A percentile compares a stretch with the other conserved stretches of the same genome.
phyloP scores from a whole-genome alignment of 1,140 invertebrate species.

The Cydia fagiglandana region DNA sequence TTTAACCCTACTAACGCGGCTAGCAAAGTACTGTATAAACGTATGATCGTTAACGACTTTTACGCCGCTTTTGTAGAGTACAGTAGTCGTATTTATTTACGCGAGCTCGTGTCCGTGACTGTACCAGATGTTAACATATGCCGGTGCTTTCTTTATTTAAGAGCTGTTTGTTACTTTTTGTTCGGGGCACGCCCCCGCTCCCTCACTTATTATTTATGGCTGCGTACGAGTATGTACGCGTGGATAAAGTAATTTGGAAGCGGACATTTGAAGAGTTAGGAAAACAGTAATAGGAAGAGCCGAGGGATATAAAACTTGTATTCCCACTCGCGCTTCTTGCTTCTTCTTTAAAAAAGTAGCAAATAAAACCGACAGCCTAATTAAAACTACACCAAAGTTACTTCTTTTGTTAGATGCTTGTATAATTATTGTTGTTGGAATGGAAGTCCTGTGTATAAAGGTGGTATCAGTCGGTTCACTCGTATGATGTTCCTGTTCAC shows the following conservation, averaged over 20 bases:
- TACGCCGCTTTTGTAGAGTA: neutral
- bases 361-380: too few relatives aligned
- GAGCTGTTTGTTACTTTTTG: conserved; percentile 77
- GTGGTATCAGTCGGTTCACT: too few relatives aligned
- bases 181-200: conserved; percentile 72
- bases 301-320: neutral
- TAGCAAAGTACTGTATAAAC: neutral
- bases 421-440: too few relatives aligned
- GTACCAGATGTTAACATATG: conserved; percentile 73
- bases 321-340: too few relatives aligned
- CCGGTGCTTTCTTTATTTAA: conserved; percentile 77
- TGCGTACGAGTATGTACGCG: conserved; percentile 54
- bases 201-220: conserved; percentile 76
- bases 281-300: neutral
- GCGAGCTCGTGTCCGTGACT: conserved; percentile 37
- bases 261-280: conserved; percentile 10
- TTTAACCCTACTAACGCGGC: neutral
- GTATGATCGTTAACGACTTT: conserved; percentile 4
- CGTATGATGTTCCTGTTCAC: too few relatives aligned
- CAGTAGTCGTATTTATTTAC: conserved; percentile 1
- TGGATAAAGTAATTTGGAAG: conserved; percentile 29
- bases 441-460: too few relatives aligned
- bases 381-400: too few relatives aligned
- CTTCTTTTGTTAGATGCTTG: too few relatives aligned
- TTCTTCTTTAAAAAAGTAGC: too few relatives aligned